Conservation (phyloP, 2,888 invertebrate species). For the Eucera pruinosa region DNA sequence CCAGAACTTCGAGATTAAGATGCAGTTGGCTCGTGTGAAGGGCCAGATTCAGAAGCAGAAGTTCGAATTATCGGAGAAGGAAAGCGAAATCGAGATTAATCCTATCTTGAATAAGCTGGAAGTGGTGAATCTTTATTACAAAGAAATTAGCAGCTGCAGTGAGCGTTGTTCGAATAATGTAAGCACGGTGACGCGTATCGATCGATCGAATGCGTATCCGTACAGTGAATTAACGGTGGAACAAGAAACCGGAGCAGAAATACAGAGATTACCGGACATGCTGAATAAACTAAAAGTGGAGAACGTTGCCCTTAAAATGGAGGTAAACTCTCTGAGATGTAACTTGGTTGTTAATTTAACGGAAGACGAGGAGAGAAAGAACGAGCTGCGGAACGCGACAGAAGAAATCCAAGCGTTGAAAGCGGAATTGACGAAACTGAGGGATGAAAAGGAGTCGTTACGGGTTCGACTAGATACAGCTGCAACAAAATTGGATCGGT, state of each 20-base stretch:
- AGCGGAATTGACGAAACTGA: slow-evolving; percentile 64
- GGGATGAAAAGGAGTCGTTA: slow-evolving; percentile 60
- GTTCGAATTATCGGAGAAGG: background rate
- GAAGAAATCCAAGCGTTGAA: slow-evolving; percentile 69
- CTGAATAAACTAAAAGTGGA: slow-evolving; percentile 40
- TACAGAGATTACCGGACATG: slow-evolving; percentile 12
- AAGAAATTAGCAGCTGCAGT: slow-evolving; percentile 23
- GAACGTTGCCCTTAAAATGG: slow-evolving; percentile 48
- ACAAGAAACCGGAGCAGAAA: background rate
- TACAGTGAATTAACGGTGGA: background rate
- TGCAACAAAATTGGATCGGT: slow-evolving; percentile 48
- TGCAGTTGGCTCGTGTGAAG: slow-evolving; percentile 38
- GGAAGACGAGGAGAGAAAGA: slow-evolving; percentile 39
- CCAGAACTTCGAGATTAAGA: slow-evolving; percentile 38
- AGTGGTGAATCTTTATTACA: slow-evolving; percentile 33
- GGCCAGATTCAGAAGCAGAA: slow-evolving; percentile 26
- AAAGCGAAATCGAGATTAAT: background rate
- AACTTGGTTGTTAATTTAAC: slow-evolving; percentile 40
- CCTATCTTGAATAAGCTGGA: slow-evolving; percentile 32
- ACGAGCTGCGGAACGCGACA: slow-evolving; percentile 38
- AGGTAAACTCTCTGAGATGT: slow-evolving; percentile 53
- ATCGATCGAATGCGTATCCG: background rate
- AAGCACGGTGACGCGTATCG: background rate
- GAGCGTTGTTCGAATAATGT: background rate
- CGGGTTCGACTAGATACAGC: slow-evolving; percentile 55